Evolutionary conservation across 1,140 invertebrate genomes (phyloP).

Genomic region (Diprion similis): DNA sequence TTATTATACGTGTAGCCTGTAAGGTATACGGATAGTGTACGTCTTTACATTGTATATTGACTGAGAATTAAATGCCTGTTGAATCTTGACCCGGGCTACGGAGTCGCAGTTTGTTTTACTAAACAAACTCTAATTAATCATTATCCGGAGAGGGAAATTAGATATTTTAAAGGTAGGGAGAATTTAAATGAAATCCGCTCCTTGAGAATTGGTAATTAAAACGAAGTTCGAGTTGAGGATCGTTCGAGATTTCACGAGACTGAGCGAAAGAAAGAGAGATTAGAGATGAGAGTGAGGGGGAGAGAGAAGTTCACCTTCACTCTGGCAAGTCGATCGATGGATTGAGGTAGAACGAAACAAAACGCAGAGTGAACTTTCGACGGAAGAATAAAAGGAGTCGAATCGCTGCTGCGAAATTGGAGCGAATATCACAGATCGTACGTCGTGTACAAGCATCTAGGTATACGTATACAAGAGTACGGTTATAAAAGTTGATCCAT

Average conservation of each 20-base stretch:
- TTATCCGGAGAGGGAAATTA: neutral
- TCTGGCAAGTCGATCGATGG: neutral
- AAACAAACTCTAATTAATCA: constrained; percentile 11
- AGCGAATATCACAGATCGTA: neutral
- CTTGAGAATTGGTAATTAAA: neutral
- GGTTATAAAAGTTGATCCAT: neutral
- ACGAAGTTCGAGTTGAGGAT: neutral
- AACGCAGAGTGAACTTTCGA: neutral
- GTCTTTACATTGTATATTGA: neutral
- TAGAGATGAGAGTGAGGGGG: neutral
- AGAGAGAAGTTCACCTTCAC: neutral
- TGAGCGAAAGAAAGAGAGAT: neutral
- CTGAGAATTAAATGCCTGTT: neutral
- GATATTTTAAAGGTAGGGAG: neutral
- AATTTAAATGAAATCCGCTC: neutral
- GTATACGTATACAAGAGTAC: neutral
- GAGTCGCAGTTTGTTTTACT: constrained; percentile 1
- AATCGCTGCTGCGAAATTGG: neutral
- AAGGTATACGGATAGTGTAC: neutral
- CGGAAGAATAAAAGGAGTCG: neutral
- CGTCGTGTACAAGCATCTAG: neutral
- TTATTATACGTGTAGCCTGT: neutral
- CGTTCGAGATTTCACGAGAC: neutral
- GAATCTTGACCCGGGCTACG: neutral
- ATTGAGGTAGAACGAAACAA: too few relatives aligned